Evolutionary conservation across 2,888 invertebrate species (phyloP), one percentile per base, ranked within the genome.

Genomic region (Sinopyrophorus schimmeli): DNA sequence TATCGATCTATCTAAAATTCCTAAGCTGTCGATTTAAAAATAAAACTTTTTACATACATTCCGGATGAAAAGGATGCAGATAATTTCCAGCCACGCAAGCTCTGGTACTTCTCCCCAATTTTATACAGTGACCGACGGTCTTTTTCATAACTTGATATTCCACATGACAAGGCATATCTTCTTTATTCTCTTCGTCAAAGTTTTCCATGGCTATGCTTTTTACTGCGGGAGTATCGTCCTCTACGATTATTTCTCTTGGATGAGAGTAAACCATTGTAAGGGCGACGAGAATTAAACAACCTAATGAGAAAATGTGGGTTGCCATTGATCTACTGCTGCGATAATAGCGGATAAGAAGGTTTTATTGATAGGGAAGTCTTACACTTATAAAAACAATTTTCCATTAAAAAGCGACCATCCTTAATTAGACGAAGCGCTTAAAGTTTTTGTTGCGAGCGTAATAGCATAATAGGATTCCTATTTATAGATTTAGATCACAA

Each of bases 81-180:
- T 74, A 74, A 46, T 72, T 71, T 24, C 71, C 74, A 16, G 74
- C 70, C 12, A 73, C 71, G 54, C 76, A 76, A 11, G 71, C 75
- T 20, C 63, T 65, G 2, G 70, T 58, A 17, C 61, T 67, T 34
- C 65, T 62, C 6, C 74, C 71, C 18, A 76, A 54, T 59, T 71
- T 71, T 41, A 71, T 60, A 51, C 76, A 76, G 11, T 66, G 70
- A 17, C 76, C 75, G 16, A 66, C 60, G 15, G 70, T 67, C 46
- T 68, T 62, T 57, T 72, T 73, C 62, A 70, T 68, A 43, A 72
- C 69, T 55, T 65, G 62, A 40, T 63, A 65, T 48, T 65, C 63
- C 43, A 65, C 50, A 39, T 59, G 60, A 38, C 63, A 62, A 20
- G 55, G 53, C 17, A 34, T 39, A 12, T 34, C 48, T 20, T 53